Conservation (phyloP, 2,888 invertebrate genomes). For the Slavum lentiscoides region DNA sequence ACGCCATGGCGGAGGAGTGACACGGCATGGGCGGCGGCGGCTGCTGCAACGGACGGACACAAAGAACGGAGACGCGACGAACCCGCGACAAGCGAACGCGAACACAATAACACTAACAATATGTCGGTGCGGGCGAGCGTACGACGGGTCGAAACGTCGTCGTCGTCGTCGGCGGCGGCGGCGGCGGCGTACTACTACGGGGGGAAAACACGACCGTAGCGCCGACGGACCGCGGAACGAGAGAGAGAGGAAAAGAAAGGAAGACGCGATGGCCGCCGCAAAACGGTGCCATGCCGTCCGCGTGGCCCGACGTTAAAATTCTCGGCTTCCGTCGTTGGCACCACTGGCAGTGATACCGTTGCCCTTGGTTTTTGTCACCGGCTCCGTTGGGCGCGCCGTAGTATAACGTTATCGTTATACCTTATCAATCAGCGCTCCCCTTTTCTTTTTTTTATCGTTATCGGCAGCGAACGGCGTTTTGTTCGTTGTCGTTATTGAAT, state of each 20-base stretch:
- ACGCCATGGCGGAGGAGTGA: constrained; percentile 44
- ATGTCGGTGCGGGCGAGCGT: neutral
- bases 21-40: constrained; percentile 32
- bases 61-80: neutral
- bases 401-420: too few relatives aligned
- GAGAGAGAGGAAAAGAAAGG: constrained; percentile 39
- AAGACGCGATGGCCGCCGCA: constrained; percentile 52
- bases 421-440: too few relatives aligned
- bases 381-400: too few relatives aligned
- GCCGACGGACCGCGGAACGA: constrained; percentile 34
- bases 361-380: too few relatives aligned
- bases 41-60: constrained; percentile 4
- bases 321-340: neutral
- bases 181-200: neutral
- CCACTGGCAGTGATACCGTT: neutral
- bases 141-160: neutral
- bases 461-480: too few relatives aligned
- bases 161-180: neutral
- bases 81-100: neutral
- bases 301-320: neutral
- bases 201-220: constrained; percentile 31
- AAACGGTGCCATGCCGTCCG: constrained; percentile 5
- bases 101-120: constrained; percentile 24
- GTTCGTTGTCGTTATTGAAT: too few relatives aligned
- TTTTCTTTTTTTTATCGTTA: too few relatives aligned